Percentiles rank a stretch among this genome's conserved stretches.
phyloP scores from a whole-genome alignment of 2,113 vertebrate species.

The Trogon surrucura region DNA sequence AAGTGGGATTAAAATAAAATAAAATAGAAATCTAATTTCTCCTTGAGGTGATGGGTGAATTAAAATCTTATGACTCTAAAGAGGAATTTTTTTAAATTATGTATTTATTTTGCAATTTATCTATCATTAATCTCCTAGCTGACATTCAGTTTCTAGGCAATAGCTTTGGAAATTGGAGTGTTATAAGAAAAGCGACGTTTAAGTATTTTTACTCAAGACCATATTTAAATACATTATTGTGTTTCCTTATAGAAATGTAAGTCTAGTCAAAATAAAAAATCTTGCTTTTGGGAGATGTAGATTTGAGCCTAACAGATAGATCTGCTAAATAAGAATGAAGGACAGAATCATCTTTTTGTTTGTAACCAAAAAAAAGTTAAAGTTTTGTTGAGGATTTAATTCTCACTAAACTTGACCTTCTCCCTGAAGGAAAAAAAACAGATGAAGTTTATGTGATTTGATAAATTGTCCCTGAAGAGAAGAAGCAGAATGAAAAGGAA shows the following conservation, averaged over 20 bases:
- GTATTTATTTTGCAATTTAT: neutral
- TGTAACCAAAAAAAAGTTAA: neutral
- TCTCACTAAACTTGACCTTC: neutral
- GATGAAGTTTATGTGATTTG: neutral
- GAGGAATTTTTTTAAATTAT: neutral
- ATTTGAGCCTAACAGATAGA: neutral
- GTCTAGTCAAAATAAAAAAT: neutral
- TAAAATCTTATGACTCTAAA: neutral
- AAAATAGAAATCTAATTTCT: conserved; percentile 16
- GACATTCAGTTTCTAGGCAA: conserved; percentile 1
- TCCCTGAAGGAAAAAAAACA: neutral
- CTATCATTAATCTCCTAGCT: neutral
- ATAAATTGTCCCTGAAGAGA: neutral
- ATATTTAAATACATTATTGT: neutral
- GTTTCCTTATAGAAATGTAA: neutral
- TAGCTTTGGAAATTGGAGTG: neutral
- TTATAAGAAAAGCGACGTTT: neutral
- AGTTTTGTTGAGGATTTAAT: conserved; percentile 12
- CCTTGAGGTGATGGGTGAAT: neutral
- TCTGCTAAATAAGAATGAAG: neutral
- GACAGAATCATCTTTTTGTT: neutral
- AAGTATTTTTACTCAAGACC: neutral
- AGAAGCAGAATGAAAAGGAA: neutral
- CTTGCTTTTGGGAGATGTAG: neutral
- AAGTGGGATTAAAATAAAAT: neutral